Evolutionary conservation across 2,797 vertebrate species (phyloP).

Genomic region (Schizopygopsis pylzovi): DNA sequence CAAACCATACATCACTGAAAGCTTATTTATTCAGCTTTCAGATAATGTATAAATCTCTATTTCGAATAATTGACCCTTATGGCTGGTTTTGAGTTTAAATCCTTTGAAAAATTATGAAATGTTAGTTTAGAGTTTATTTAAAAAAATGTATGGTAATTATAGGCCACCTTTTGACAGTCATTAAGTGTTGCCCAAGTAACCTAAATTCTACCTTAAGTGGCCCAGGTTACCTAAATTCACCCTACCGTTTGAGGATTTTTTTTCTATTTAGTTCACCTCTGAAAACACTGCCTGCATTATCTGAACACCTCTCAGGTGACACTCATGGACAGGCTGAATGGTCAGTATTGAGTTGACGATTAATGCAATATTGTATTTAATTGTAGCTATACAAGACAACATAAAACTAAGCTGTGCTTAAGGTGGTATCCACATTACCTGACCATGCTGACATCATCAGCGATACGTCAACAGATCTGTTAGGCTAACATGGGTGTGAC

Average conservation of each 20-base stretch:
- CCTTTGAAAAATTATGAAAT: background rate
- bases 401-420: background rate
- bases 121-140: background rate
- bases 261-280: background rate
- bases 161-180: background rate
- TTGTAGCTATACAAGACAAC: background rate
- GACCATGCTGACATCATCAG: background rate
- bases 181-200: background rate
- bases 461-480: constrained; percentile 8
- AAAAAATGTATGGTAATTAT: background rate
- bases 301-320: background rate
- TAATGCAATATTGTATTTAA: background rate
- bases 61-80: too few species aligned
- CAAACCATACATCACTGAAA: too few species aligned
- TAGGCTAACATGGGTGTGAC: constrained; percentile 30
- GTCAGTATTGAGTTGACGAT: background rate
- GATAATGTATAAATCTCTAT: too few species aligned
- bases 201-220: background rate
- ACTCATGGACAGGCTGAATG: background rate
- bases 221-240: background rate
- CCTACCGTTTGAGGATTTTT: background rate
- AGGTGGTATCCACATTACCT: background rate
- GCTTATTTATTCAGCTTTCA: too few species aligned
- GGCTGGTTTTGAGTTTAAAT: background rate
- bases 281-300: background rate